Conservation (phyloP, 1,140 invertebrate genomes). For the Doryteuthis pealeii region DNA sequence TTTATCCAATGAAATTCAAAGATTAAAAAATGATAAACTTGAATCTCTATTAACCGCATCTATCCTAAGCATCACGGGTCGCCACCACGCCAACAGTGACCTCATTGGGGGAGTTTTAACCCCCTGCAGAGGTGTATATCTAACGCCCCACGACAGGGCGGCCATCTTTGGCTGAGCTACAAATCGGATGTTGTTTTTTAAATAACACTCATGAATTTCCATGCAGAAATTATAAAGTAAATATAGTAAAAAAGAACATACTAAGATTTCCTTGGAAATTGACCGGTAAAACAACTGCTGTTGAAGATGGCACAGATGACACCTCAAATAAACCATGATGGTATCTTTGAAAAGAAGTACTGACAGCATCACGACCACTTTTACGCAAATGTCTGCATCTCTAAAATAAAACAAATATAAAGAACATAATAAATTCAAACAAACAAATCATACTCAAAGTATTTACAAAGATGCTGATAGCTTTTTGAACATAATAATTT, state of each 20-base stretch:
- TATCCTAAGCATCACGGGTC: no score
- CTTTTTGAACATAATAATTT: neutral
- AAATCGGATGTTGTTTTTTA: neutral
- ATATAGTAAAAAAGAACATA: slow-evolving; percentile 54
- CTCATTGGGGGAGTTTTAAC: no score
- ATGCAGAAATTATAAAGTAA: slow-evolving; percentile 54
- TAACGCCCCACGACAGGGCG: no score
- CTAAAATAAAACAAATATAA: slow-evolving; percentile 58
- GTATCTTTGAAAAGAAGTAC: slow-evolving; percentile 93
- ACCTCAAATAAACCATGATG: slow-evolving; percentile 80
- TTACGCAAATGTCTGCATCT: slow-evolving; percentile 80
- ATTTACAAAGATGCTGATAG: slow-evolving; percentile 3
- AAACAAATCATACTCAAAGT: neutral
- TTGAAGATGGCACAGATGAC: slow-evolving; percentile 72
- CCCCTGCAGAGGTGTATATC: no score
- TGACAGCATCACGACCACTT: slow-evolving; percentile 89
- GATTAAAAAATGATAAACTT: no score
- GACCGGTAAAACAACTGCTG: slow-evolving; percentile 67
- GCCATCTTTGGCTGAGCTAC: no score
- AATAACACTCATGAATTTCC: neutral
- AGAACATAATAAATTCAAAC: no score
- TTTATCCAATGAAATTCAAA: no score
- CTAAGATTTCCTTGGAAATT: slow-evolving; percentile 65
- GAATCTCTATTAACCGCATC: no score
- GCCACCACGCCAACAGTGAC: no score